Evolutionary conservation across 2,797 vertebrate genomes (phyloP), one percentile per base, ranked within the genome.

Genomic region (Muraenolepis orangiensis): DNA sequence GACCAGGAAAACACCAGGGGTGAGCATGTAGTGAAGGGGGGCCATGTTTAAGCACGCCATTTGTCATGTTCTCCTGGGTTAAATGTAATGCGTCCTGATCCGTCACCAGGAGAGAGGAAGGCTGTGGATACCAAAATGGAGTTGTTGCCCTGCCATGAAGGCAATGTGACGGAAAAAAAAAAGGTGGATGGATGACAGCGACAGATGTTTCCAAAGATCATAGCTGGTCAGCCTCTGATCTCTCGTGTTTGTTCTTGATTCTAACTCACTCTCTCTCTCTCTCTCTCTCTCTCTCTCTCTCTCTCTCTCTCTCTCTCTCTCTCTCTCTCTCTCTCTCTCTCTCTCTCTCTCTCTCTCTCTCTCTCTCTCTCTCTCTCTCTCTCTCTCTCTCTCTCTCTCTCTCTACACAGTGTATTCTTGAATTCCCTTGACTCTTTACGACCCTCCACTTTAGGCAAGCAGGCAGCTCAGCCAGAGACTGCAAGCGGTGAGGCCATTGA

Each of bases 1-100:
- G 90, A 87, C 79, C 75, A 70, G 87, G 89, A 84, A n/a, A 85
- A 87, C 84, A 83, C 81, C 75, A 81, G 57, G 79, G 80, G n/a
- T n/a, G 88, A 84, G 84, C 87, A 87, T 90, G 85, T 88, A 84
- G 89, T 84, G 86, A 88, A 78, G 82, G 84, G 78, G 82, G 84
- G 80, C 80, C 85, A 84, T 87, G 83, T 86, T 90, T 89, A 71
- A 86, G 81, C 84, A 80, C 85, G 81, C 76, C 74, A 30, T 83
- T 85, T n/a, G n/a, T 82, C 31, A 80, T 78, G 80, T 84, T 81
- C 83, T 87, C 88, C 82, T 88, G 85, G 86, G 87, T 89, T 84
- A 88, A 72, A 84, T 74, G 36, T 0, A 70, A 79, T 76, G 70
- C n/a, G n/a, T n/a, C 51, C 51, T 57, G 51, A 57, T 57, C 51